Base-by-base conservation (phyloP, 2,113 vertebrate genomes). In the Pygoscelis adeliae region DNA sequence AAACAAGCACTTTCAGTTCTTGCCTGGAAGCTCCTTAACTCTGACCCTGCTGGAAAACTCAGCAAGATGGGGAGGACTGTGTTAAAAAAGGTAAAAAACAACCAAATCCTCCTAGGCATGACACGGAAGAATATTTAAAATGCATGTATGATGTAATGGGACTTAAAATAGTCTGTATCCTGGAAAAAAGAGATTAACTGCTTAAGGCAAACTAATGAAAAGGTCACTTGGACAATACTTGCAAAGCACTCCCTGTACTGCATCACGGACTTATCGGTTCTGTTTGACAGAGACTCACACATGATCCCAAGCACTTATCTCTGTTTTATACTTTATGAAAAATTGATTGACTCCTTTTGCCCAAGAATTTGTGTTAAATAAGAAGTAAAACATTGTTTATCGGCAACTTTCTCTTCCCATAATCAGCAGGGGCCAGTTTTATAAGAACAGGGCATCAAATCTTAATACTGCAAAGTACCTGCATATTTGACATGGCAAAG, bases 291-390 rank as follows among this genome's bases (percentile, higher is more conserved):
- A 67, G 94, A 93, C 96, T 97, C 96, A 96, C 87, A 94, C 84
- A 91, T 94, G 97, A 97, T 97, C 95, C 96, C 94, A 87, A 76
- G 90, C 90, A 97, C 95, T 98, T 98, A 98, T 94, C 90, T 91
- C 88, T 95, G 90, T 96, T 97, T 96, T 96, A 95, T 94, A 65
- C 92, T 97, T 98, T 96, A 98, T 98, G 97, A 98, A 97, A 98
- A 98, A 98, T 96, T 97, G 97, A 98, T 97, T 98, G 97, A 96
- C 94, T 98, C 92, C 88, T 95, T 98, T 97, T 97, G 88, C 76
- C 86, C 90, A 82, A 92, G 95, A 96, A 93, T 84, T 95, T 92
- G 66, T 1, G 10, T 97, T 97, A 94, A 97, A 93, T 96, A 95
- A 95, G 96, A 92, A 97, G 94, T 91, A 92, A 94, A 96, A 96